phyloP scores from a whole-genome alignment of 2,888 invertebrate genomes.

The Spodoptera littoralis region DNA sequence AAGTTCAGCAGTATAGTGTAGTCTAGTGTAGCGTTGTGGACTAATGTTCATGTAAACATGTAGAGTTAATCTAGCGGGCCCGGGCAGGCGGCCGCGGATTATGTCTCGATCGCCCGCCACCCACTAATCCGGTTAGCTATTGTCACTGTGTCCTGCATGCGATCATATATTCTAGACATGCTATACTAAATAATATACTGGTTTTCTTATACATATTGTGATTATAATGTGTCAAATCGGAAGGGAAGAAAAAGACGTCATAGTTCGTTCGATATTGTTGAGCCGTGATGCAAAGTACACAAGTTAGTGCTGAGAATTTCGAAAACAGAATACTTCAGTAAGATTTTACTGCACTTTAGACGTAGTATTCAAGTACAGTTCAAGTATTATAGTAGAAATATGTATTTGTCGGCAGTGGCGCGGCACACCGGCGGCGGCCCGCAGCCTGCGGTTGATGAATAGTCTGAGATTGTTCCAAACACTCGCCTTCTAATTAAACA shows the following conservation, averaged over 20 bases:
- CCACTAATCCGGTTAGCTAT: constrained; percentile 21
- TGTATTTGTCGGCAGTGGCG: not conserved
- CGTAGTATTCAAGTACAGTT: too few species aligned
- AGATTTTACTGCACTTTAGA: too few species aligned
- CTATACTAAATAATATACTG: too few species aligned
- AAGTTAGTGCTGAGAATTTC: too few species aligned
- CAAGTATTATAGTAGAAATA: not conserved
- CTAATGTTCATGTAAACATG: constrained; percentile 6
- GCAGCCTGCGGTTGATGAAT: constrained; percentile 15
- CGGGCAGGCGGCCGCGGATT: constrained; percentile 18
- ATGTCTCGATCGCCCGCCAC: constrained; percentile 23
- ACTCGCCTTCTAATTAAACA: constrained; percentile 39
- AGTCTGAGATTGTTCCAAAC: constrained; percentile 33
- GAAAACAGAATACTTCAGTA: too few species aligned
- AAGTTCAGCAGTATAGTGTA: not conserved
- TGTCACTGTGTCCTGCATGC: constrained; percentile 1
- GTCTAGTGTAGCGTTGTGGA: not conserved
- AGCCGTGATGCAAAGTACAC: too few species aligned
- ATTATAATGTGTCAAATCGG: too few species aligned
- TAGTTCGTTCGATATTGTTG: too few species aligned
- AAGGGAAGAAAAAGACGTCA: too few species aligned
- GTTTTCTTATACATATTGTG: too few species aligned
- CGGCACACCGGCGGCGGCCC: too few species aligned
- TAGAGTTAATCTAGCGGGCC: not conserved
- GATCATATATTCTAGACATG: too few species aligned